Conservation (phyloP, 2,888 invertebrate species). For the Meandrusa payeni region DNA sequence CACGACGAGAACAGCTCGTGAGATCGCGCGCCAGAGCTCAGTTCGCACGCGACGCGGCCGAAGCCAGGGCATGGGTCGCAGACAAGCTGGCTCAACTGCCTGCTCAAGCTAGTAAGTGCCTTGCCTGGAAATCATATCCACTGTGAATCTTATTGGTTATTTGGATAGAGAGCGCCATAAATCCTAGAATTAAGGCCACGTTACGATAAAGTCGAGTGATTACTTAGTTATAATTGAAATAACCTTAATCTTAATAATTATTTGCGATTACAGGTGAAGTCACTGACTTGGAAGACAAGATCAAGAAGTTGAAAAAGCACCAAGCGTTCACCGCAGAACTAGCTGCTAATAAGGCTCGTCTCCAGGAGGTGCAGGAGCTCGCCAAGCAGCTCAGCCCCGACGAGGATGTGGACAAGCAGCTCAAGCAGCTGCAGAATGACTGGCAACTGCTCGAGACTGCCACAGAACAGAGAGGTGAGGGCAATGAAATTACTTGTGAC, state of each 20-base stretch:
- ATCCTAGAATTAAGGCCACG: too few species aligned
- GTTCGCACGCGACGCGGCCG: slow-evolving; percentile 94
- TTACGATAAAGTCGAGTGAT: too few species aligned
- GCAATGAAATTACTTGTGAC: too few species aligned
- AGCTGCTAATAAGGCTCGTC: slow-evolving; percentile 91
- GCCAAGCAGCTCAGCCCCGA: slow-evolving; percentile 89
- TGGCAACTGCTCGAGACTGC: slow-evolving; percentile 90
- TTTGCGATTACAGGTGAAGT: slow-evolving; percentile 84
- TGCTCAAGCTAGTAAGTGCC: slow-evolving; percentile 82
- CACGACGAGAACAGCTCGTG: slow-evolving; percentile 85
- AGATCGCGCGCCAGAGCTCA: slow-evolving; percentile 92
- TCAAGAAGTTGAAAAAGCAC: slow-evolving; percentile 96
- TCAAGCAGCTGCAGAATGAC: slow-evolving; percentile 84
- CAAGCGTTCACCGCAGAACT: slow-evolving; percentile 97
- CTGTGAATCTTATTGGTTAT: too few species aligned
- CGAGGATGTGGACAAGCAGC: slow-evolving; percentile 85
- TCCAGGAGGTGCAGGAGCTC: slow-evolving; percentile 87
- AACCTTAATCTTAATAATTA: too few species aligned
- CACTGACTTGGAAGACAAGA: slow-evolving; percentile 95
- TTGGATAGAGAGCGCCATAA: too few species aligned
- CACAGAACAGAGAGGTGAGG: slow-evolving; percentile 68
- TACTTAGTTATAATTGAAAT: too few species aligned
- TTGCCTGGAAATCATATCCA: too few species aligned
- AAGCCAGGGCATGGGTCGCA: slow-evolving; percentile 94
- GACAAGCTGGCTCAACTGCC: slow-evolving; percentile 94